These are phyloP conservation scores for Agonopterix heracliana DNA, from an alignment of 2,888 invertebrate species.

Conservation along the genomic window DNA sequence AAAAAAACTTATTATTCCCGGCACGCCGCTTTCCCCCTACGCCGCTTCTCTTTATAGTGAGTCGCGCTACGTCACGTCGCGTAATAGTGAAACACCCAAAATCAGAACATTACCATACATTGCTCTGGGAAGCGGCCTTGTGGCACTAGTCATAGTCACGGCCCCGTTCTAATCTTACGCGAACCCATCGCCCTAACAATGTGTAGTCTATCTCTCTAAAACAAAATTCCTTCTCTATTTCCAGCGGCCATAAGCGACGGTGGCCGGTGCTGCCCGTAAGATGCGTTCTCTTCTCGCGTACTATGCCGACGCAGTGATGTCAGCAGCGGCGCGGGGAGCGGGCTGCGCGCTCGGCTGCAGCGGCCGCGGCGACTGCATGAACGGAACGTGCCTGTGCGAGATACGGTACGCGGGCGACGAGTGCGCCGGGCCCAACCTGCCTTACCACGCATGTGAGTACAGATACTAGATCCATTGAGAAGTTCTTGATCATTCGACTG, in stretches of 20 bases:
- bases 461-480: slow-evolving; percentile 56
- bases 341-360: slow-evolving; percentile 87
- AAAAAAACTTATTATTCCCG: too few relatives aligned
- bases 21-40: too few relatives aligned
- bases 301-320: slow-evolving; percentile 68
- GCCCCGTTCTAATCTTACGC: too few relatives aligned
- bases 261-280: slow-evolving; percentile 46
- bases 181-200: too few relatives aligned
- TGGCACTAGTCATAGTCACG: too few relatives aligned
- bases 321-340: slow-evolving; percentile 55
- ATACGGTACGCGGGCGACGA: slow-evolving; percentile 90
- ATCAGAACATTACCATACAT: too few relatives aligned
- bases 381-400: slow-evolving; percentile 94
- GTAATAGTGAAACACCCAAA: too few relatives aligned
- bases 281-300: slow-evolving; percentile 70
- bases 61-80: too few relatives aligned
- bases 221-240: slow-evolving; percentile 17
- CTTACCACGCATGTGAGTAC: slow-evolving; percentile 80
- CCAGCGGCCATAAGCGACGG: slow-evolving; percentile 43
- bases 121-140: too few relatives aligned
- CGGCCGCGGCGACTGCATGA: slow-evolving; percentile 93
- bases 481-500: slow-evolving; percentile 94
- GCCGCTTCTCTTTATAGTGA: too few relatives aligned
- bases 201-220: too few relatives aligned
- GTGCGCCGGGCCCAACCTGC: slow-evolving; percentile 89